phyloP scores from a whole-genome alignment of 2,888 invertebrate genomes.

The Lepidochrysops patricia region DNA sequence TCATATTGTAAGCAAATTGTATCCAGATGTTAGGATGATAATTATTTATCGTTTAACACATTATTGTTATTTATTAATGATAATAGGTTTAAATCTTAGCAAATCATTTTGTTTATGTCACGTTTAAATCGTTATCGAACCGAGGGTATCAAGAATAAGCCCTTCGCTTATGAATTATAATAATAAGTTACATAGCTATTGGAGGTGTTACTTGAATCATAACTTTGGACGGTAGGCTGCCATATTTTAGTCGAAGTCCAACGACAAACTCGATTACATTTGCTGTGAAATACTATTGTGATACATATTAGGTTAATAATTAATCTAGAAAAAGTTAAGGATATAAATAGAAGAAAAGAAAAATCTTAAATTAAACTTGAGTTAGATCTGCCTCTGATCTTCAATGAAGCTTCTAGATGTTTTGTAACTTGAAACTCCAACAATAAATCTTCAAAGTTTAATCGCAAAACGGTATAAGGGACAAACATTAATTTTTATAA shows the following conservation, averaged over 20 bases:
- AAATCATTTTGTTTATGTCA: not conserved
- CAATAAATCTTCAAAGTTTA: not conserved
- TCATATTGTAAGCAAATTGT: not conserved
- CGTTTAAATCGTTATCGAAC: not conserved
- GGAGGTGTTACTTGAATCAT: not conserved
- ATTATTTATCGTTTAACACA: not conserved
- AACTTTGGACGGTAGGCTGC: not conserved
- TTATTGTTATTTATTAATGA: not conserved
- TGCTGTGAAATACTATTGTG: no score
- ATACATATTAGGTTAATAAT: not conserved
- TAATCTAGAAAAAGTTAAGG: not conserved
- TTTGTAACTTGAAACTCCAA: not conserved
- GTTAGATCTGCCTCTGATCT: not conserved
- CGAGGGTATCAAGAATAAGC: not conserved
- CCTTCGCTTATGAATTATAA: not conserved
- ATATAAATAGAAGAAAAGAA: not conserved
- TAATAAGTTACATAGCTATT: not conserved
- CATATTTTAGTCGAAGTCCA: not conserved
- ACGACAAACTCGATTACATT: no score
- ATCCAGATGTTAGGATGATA: not conserved
- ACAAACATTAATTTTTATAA: conserved; percentile 17
- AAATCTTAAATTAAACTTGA: not conserved
- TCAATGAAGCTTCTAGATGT: not conserved
- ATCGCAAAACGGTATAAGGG: not conserved
- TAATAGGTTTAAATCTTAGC: not conserved